Evolutionary conservation across 2,113 vertebrate genomes (phyloP).

Genomic region (Xerus inauris): DNA sequence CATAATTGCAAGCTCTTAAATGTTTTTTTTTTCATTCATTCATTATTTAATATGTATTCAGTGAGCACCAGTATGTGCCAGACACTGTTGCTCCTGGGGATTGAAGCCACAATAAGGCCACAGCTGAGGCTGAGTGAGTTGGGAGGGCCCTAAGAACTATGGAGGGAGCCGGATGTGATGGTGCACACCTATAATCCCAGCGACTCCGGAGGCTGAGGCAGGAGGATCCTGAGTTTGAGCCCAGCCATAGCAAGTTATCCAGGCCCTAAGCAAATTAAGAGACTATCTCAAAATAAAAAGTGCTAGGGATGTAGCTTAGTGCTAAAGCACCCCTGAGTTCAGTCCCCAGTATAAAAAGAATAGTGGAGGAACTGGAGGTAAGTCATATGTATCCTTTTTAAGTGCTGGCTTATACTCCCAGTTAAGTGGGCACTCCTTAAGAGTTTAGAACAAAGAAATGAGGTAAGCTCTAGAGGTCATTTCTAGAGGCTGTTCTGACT

Average conservation of each 20-base stretch:
- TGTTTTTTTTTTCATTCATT: neutral
- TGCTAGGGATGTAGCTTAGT: too few relatives aligned
- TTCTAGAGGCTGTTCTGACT: neutral
- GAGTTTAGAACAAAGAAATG: neutral
- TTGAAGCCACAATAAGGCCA: neutral
- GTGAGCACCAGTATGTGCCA: constrained; percentile 14
- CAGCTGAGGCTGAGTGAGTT: neutral
- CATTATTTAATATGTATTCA: neutral
- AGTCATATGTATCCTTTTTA: neutral
- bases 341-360: neutral
- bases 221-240: too few relatives aligned
- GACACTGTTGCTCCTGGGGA: neutral
- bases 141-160: neutral
- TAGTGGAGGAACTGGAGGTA: neutral
- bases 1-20: neutral
- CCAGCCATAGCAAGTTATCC: too few relatives aligned
- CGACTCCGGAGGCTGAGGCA: too few relatives aligned
- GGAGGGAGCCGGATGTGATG: too few relatives aligned
- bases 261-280: too few relatives aligned
- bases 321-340: too few relatives aligned
- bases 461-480: neutral
- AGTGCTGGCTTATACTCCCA: neutral
- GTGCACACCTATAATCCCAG: too few relatives aligned
- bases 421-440: neutral
- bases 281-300: too few relatives aligned